Conservation (phyloP, 2,113 vertebrate species). For the Danio rerio region DNA sequence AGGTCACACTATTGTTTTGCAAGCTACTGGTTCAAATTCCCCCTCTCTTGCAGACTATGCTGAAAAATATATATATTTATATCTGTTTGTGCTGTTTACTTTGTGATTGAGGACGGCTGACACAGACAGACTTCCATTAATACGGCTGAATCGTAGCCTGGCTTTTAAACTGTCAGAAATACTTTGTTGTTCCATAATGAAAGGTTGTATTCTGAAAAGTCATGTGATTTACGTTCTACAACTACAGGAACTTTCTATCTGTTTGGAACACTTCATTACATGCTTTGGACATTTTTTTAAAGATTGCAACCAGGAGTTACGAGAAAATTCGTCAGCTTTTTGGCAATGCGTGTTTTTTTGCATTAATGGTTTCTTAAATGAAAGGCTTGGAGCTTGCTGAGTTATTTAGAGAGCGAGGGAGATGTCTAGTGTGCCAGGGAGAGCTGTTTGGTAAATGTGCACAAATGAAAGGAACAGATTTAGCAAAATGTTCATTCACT, state of each 20-base stretch:
- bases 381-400: neutral
- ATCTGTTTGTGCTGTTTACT: conserved; percentile 6
- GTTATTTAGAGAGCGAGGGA: neutral
- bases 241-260: neutral
- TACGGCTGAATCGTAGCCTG: neutral
- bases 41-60: neutral
- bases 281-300: neutral
- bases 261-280: neutral
- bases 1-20: conserved; percentile 13
- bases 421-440: neutral
- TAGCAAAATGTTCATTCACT: neutral
- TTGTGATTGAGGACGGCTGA: neutral
- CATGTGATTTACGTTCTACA: neutral
- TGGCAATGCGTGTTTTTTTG: neutral
- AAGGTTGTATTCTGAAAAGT: neutral
- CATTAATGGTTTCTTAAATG: conserved; percentile 5
- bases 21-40: conserved; percentile 12
- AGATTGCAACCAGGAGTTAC: neutral
- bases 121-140: neutral
- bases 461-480: neutral
- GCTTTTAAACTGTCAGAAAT: conserved; percentile 13
- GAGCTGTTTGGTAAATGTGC: neutral
- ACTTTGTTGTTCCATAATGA: conserved; percentile 14
- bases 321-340: neutral
- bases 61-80: neutral